These are phyloP conservation scores for Epizoanthus scotinus DNA, from an alignment of 92 coral and sea anemone species.

Conservation along the genomic window DNA sequence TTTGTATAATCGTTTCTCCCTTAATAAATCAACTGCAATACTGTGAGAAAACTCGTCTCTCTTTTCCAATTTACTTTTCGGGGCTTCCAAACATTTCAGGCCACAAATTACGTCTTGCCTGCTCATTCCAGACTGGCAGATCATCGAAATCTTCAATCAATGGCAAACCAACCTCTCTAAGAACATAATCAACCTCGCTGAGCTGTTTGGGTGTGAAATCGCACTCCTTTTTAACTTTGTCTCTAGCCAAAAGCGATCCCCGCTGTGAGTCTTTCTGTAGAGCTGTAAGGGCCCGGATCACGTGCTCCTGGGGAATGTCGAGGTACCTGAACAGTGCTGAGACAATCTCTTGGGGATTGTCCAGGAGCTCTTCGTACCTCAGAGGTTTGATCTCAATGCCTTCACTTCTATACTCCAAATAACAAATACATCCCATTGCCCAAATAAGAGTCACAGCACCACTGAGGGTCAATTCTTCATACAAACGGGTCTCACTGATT, in stretches of 20 bases:
- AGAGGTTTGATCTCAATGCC: conserved; percentile 16
- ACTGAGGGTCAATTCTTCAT: no score
- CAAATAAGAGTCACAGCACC: not conserved
- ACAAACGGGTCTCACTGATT: no score
- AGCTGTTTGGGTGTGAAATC: conserved; percentile 5
- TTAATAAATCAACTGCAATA: no score
- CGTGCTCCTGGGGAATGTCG: not conserved
- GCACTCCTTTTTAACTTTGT: not conserved
- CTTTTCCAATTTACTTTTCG: not conserved
- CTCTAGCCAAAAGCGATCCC: not conserved
- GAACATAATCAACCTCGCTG: not conserved
- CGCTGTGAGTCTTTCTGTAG: conserved; percentile 5
- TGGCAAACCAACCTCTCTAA: conserved; percentile 6
- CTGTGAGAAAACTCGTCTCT: no score
- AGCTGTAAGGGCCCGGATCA: not conserved
- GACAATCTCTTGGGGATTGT: not conserved
- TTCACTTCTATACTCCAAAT: not conserved
- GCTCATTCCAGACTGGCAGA: not conserved
- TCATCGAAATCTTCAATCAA: not conserved
- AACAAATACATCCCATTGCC: not conserved
- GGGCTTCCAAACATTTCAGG: not conserved
- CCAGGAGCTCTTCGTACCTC: conserved; percentile 18
- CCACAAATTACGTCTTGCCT: not conserved
- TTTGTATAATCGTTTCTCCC: no score
- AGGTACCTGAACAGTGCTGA: not conserved